Base-by-base conservation (phyloP, 2,888 invertebrate species). In the Andrena fulva region DNA sequence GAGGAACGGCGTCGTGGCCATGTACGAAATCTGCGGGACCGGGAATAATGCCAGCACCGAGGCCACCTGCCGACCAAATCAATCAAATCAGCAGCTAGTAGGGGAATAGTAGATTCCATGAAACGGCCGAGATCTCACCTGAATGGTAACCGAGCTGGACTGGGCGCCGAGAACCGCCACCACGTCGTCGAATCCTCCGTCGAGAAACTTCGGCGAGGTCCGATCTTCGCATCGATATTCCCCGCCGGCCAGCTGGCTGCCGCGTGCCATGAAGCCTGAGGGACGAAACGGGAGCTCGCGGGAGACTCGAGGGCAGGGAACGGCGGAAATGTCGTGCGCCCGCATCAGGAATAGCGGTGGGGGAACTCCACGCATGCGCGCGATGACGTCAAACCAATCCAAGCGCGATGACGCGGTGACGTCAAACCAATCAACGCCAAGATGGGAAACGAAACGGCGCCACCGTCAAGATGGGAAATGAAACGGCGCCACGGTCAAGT, bases 21-120 rank as follows among this genome's bases (percentile, higher is more conserved):
- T 94, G 89, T 95, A 95, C 63, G 95, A 95, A 85, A 95, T 94
- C 88, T 95, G 95, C 1, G 96, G 95, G 27, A 95, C 94, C 66
- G 94, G 91, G 91, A 95, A 95, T n/a, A 94, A 90, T 48, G 95
- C 91, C 35, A 95, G 91, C 86, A 95, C 93, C 71, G 94, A 94
- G 3, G 95, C 95, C 52, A 95, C 93, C 94, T 95, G 90, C 35
- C 24, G 72, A 31, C 3, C 2, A 10, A 35, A 35, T 20, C 35
- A 20, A 20, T 8, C n/a, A 20, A 52, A 52, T n/a, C 16, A 6
- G n/a, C 1, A 1, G 12, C 42, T 8, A 2, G 12, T 12, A 2
- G 42, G 42, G 10, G 20, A 52, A 7, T 7, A 20, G 54, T 20
- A 10, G 7, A 24, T 8, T 4, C 20, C 8, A 54, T 2, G 8